phyloP scores from a whole-genome alignment of 1,140 invertebrate genomes.

The Drosophila prosaltans region DNA sequence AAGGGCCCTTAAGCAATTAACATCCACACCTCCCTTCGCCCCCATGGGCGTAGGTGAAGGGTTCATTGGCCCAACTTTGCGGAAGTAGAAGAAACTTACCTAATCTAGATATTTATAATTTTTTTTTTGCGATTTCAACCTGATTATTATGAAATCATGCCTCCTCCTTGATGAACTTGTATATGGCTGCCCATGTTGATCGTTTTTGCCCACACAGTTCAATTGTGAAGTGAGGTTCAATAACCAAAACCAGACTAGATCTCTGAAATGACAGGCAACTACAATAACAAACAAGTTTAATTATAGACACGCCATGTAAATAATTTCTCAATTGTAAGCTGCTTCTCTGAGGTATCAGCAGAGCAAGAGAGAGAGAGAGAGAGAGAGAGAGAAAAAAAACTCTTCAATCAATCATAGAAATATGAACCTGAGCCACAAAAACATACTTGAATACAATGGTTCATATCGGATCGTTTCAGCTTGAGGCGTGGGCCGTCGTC shows the following conservation, averaged over 20 bases:
- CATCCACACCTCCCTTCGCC: conserved; percentile 27
- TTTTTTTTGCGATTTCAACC: too few relatives aligned
- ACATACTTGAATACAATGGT: conserved; percentile 45
- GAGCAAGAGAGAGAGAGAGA: conserved; percentile 6
- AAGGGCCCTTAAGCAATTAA: conserved; percentile 70
- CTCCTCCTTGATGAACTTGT: conserved; percentile 37
- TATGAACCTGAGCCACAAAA: conserved; percentile 65
- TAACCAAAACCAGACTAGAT: conserved; percentile 60
- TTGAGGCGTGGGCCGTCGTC: conserved; percentile 72
- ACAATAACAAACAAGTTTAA: conserved; percentile 81
- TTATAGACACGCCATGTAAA: conserved; percentile 76
- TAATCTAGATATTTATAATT: too few relatives aligned
- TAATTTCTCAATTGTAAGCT: conserved; percentile 82
- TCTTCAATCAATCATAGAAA: conserved; percentile 81
- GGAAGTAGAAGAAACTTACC: too few relatives aligned
- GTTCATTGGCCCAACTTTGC: too few relatives aligned
- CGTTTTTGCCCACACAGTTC: conserved; percentile 35
- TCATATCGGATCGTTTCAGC: conserved; percentile 35
- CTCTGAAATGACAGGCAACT: conserved; percentile 72
- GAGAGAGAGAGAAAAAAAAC: conserved; percentile 41
- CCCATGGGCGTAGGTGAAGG: neutral
- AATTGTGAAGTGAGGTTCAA: conserved; percentile 69
- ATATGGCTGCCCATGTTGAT: conserved; percentile 29
- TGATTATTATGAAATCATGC: too few relatives aligned
- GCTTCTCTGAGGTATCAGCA: conserved; percentile 64